Percentiles rank a stretch among this genome's conserved stretches.
phyloP scores from a whole-genome alignment of 2,888 invertebrate species.

The Aspidiotus rigidus region DNA sequence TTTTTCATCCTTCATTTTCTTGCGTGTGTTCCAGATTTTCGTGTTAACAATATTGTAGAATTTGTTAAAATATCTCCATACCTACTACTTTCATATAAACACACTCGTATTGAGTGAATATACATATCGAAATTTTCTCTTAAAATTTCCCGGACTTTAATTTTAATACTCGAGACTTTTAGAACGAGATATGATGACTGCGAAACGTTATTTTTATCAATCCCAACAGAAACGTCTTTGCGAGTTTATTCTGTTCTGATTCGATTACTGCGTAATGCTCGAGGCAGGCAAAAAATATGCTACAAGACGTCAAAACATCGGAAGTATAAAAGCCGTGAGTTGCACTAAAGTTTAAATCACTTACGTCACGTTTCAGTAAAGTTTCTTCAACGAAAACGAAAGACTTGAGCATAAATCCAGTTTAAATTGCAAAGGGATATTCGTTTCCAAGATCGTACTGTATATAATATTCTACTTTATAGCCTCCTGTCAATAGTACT shows the following conservation, averaged over 20 bases:
- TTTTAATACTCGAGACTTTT: no score
- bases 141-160: no score
- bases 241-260: neutral
- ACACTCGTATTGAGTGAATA: no score
- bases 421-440: conserved; percentile 1
- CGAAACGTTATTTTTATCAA: no score
- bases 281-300: neutral
- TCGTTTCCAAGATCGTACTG: conserved; percentile 14
- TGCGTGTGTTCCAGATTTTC: no score
- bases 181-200: no score
- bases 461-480: conserved; percentile 7
- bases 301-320: neutral
- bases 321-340: conserved; percentile 3
- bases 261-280: neutral
- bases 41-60: no score
- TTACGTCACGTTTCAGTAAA: conserved; percentile 17
- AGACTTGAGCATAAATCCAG: conserved; percentile 21
- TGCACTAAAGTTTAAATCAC: conserved; percentile 18
- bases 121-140: no score
- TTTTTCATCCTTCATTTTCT: no score
- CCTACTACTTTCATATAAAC: no score
- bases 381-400: conserved; percentile 3
- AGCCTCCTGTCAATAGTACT: conserved; percentile 12
- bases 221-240: neutral
- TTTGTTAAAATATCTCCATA: no score